Base-by-base conservation (phyloP, 2,797 vertebrate genomes). In the Nannoperca australis region DNA sequence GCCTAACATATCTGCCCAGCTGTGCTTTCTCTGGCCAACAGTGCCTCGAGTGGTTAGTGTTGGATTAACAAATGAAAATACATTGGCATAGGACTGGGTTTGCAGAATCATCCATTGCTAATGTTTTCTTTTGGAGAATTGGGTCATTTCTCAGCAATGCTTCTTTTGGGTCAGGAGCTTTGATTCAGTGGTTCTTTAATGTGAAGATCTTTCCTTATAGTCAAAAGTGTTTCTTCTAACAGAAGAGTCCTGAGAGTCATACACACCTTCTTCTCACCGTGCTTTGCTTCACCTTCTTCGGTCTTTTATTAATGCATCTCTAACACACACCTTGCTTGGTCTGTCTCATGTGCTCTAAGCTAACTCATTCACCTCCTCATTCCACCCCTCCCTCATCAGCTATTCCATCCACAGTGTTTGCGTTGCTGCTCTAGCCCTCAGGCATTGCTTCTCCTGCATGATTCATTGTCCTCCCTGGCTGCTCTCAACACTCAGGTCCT, bases 381-480 rank as follows among this genome's bases (percentile, higher is more conserved):
- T 73, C 42, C 70, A 24, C 61, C 40, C 50, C 15, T 42, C 38
- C 45, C 22, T 79, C 72, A 82, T 88, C 70, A 67, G 17, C 36
- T 65, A 87, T 90, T 88, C 86, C 81, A 62, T 70, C 73, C 81
- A 78, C 70, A 79, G 63, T 30, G 40, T 70, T 55, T 65, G 67
- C 70, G 63, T 70, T 64, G 58, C 78, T 65, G 81, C 65, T 70
- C 67, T 49, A 63, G 81, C 82, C 81, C 82, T 84, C 34, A 60
- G 82, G 84, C 82, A 47, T 71, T 71, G 77, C 87, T 77, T 86
- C 82, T 79, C 76, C 78, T 80, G 79, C 80, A 83, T 89, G 88
- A 88, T 89, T 88, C 84, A 89, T 91, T 70, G 72, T 85, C 72
- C 78, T 85, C 76, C 63, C 68, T 54, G 34, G 69, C 69, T 55